Conservation (phyloP, 2,888 invertebrate species). For the Lagria hirta region DNA sequence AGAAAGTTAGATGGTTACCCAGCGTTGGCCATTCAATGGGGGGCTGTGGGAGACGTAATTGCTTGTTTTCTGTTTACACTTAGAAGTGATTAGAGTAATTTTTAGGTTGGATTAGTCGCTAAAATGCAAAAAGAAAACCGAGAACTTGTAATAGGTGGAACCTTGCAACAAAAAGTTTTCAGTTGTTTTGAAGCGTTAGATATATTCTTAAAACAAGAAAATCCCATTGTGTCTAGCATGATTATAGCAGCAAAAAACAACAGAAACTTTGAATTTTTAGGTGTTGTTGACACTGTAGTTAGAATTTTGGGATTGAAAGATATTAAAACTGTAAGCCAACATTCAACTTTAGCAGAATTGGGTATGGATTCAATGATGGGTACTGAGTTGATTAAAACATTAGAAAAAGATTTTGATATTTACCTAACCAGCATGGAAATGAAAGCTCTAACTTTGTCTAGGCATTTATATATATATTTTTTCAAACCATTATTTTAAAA, state of each 20-base stretch:
- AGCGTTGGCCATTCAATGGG: slow-evolving; percentile 88
- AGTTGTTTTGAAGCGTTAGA: slow-evolving; percentile 67
- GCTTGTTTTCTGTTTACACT: too few species aligned
- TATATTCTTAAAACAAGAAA: slow-evolving; percentile 66
- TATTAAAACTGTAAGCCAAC: slow-evolving; percentile 68
- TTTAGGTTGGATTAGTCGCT: slow-evolving; percentile 64
- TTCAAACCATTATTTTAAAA: slow-evolving; percentile 19
- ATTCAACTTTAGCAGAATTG: slow-evolving; percentile 80
- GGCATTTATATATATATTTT: too few species aligned
- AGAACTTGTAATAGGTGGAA: slow-evolving; percentile 59
- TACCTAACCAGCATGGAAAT: slow-evolving; percentile 85
- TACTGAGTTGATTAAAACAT: slow-evolving; percentile 90
- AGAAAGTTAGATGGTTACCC: slow-evolving; percentile 70
- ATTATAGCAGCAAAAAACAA: slow-evolving; percentile 83
- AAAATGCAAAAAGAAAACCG: slow-evolving; percentile 57
- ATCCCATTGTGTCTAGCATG: slow-evolving; percentile 75
- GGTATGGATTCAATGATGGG: slow-evolving; percentile 98
- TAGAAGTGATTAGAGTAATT: background rate
- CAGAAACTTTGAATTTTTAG: slow-evolving; percentile 62
- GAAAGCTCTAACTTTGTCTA: slow-evolving; percentile 75
- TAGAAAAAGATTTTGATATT: slow-evolving; percentile 87
- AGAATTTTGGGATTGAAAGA: slow-evolving; percentile 54
- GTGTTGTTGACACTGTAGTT: slow-evolving; percentile 70
- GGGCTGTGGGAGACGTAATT: slow-evolving; percentile 83
- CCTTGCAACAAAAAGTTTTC: slow-evolving; percentile 66